Evolutionary conservation across 2,797 vertebrate genomes (phyloP), one percentile per base, ranked within the genome.

Genomic region (Myotis planiceps): DNA sequence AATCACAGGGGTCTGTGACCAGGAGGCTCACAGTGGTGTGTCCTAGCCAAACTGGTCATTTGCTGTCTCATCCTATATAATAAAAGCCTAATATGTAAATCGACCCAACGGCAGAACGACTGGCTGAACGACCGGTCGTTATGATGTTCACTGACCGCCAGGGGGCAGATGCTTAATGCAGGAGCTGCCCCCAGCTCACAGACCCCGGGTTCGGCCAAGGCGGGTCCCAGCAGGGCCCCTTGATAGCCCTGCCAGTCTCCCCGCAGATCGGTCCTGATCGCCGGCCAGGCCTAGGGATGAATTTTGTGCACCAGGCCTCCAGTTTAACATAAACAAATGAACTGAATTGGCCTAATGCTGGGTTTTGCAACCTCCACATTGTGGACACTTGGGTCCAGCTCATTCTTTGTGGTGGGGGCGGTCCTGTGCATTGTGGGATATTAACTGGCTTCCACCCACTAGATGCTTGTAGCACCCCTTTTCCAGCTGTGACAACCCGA

Each of bases 381-480:
- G 7, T 32, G 65, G 27, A 74, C 6, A 53, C 10, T 65, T 91
- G 69, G 27, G 21, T 29, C 6, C 3, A 4, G 18, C 16, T n/a
- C 42, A 27, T 75, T 92, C 76, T 84, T 21, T 49, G 18, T 39
- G n/a, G 65, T 21, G 1, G 25, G 6, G 49, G 5, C 19, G 29
- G 18, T 63, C n/a, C 34, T 89, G 29, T 25, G 34, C 9, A 9
- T 18, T 47, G 3, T 37, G 21, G 37, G 63, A 6, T 32, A 25
- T 32, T 39, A 37, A 39, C 18, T 39, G 58, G 18, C 60, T 27
- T 87, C 42, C 45, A 34, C 6, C 5, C 3, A 6, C 19, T n/a
- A 27, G 68, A 49, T 16, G 7, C 34, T 2, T n/a, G 14, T 3
- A 45, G 5, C 29, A 32, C 4, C 5, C 0, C n/a, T 3, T 42